phyloP scores from a whole-genome alignment of 2,113 vertebrate genomes.

The Amblyornis subalaris region DNA sequence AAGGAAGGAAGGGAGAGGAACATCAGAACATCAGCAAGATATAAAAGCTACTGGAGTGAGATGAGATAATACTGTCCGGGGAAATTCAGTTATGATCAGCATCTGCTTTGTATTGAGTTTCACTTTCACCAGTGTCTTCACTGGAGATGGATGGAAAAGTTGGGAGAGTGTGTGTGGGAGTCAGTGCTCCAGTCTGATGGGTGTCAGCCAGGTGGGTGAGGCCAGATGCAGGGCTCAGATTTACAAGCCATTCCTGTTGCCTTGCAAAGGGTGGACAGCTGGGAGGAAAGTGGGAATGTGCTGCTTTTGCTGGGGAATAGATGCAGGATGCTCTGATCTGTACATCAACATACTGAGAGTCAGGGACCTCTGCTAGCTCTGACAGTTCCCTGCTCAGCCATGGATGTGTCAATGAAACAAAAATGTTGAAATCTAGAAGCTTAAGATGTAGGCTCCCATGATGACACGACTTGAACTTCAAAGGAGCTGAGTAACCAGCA shows the following conservation, averaged over 20 bases:
- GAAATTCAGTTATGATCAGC: not conserved
- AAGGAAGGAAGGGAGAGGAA: not conserved
- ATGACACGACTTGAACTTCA: not conserved
- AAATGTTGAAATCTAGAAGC: not conserved
- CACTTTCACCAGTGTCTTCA: not conserved
- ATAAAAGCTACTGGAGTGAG: conserved; percentile 13
- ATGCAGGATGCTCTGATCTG: not conserved
- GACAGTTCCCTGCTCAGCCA: not conserved
- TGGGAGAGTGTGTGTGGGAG: not conserved
- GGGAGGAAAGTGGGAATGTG: not conserved
- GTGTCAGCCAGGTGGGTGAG: not conserved
- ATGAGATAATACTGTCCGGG: not conserved
- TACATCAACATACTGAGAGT: not conserved
- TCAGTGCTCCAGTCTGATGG: not conserved
- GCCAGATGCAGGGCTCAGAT: not conserved
- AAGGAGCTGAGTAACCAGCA: not conserved
- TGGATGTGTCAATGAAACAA: not conserved
- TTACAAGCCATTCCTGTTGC: not conserved
- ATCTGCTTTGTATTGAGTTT: conserved; percentile 24
- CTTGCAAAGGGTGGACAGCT: not conserved
- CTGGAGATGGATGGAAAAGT: not conserved
- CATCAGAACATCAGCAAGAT: not conserved
- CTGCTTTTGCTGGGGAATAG: not conserved
- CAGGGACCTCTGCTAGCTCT: not conserved
- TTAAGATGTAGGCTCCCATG: not conserved